These are phyloP conservation scores for Pollicipes pollicipes DNA, from an alignment of 1,140 invertebrate species.

Conservation along the genomic window DNA sequence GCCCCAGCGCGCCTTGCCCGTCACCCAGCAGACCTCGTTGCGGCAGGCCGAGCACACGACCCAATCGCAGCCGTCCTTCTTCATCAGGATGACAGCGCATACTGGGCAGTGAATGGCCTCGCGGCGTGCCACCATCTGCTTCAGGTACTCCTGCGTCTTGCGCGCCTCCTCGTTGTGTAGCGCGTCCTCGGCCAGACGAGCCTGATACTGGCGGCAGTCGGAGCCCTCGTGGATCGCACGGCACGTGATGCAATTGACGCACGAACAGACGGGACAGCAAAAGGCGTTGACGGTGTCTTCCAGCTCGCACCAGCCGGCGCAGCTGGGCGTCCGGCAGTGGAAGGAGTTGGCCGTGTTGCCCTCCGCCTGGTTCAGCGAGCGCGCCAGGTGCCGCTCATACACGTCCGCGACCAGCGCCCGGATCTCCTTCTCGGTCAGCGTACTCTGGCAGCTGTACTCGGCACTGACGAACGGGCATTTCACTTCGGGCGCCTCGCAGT, in stretches of 20 bases:
- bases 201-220: background rate
- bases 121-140: conserved; percentile 60
- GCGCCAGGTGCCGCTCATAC: conserved; percentile 60
- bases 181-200: conserved; percentile 13
- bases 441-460: conserved; percentile 53
- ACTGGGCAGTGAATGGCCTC: conserved; percentile 72
- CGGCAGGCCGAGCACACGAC: conserved; percentile 79
- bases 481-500: conserved; percentile 53
- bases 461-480: conserved; percentile 64
- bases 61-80: conserved; percentile 93
- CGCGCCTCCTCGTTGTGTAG: background rate
- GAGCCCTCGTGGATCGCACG: conserved; percentile 27
- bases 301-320: conserved; percentile 72
- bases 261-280: conserved; percentile 61
- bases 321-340: conserved; percentile 79
- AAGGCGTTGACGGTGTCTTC: conserved; percentile 76
- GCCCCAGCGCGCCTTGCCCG: conserved; percentile 69
- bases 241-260: conserved; percentile 70
- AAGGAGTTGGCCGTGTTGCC: conserved; percentile 67
- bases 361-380: conserved; percentile 61
- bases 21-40: conserved; percentile 90
- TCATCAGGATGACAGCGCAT: conserved; percentile 65
- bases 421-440: conserved; percentile 68
- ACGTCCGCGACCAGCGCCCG: conserved; percentile 56
- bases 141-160: conserved; percentile 23